phyloP scores from a whole-genome alignment of 1,140 invertebrate genomes.

The Hyphantria cunea region DNA sequence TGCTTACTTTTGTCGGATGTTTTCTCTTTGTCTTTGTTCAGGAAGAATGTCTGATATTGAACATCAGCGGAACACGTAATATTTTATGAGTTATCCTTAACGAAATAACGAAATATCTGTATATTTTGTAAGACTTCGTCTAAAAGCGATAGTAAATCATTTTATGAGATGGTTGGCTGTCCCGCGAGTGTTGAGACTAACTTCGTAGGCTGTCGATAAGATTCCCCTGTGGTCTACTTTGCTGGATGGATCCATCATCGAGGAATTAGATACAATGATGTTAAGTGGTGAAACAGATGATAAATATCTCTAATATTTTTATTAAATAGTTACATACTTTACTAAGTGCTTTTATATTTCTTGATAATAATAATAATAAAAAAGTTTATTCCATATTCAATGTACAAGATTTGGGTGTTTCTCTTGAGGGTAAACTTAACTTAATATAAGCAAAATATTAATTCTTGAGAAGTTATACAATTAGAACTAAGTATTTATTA shows the following conservation, averaged over 20 bases:
- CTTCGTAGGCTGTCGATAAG: slow-evolving; percentile 10
- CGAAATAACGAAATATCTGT: background rate
- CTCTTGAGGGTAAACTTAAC: too few species aligned
- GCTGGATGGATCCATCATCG: background rate
- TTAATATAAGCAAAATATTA: too few species aligned
- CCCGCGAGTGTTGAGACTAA: background rate
- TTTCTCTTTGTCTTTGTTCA: too few species aligned
- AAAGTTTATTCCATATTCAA: too few species aligned
- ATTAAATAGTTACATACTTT: too few species aligned
- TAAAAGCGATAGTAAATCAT: slow-evolving; percentile 5
- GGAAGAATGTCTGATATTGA: slow-evolving; percentile 1
- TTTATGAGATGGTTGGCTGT: background rate
- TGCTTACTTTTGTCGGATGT: too few species aligned
- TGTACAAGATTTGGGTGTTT: too few species aligned
- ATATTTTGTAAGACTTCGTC: background rate
- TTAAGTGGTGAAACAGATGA: background rate
- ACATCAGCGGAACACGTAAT: slow-evolving; percentile 1
- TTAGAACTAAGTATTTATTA: too few species aligned
- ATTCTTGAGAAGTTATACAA: too few species aligned
- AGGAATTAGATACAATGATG: background rate
- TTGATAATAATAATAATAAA: too few species aligned
- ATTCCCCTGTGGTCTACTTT: slow-evolving; percentile 7
- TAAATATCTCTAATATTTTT: background rate
- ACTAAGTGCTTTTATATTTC: background rate
- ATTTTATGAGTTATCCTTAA: slow-evolving; percentile 11